Evolutionary conservation across 2,888 invertebrate genomes (phyloP).

Genomic region (Ormyrus rosae): DNA sequence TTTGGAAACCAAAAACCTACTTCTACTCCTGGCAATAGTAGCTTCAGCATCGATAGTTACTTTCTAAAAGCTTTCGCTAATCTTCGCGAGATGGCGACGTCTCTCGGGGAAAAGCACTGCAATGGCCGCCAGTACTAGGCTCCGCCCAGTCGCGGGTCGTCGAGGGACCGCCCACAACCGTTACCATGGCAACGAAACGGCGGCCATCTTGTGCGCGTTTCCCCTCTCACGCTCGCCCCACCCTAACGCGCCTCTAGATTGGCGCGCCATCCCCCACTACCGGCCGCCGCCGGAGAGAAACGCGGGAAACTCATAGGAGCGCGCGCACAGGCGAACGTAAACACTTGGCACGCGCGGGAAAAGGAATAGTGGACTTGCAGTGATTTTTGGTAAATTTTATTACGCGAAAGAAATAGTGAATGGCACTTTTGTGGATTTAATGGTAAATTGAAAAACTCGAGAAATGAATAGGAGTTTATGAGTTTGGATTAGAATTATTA

Average conservation of each 20-base stretch:
- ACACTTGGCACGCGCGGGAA: too few species aligned
- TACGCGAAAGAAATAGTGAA: too few species aligned
- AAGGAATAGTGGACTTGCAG: too few species aligned
- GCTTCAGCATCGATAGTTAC: neutral
- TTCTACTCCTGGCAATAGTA: too few species aligned
- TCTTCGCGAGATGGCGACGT: conserved; percentile 66
- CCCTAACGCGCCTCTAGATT: too few species aligned
- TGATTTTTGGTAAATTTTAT: too few species aligned
- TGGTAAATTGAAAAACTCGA: too few species aligned
- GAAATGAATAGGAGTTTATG: too few species aligned
- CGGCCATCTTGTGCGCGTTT: conserved; percentile 69
- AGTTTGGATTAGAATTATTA: too few species aligned
- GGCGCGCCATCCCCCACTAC: neutral
- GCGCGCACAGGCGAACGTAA: neutral
- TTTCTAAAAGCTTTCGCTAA: neutral
- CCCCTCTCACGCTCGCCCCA: neutral
- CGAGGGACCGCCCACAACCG: conserved; percentile 55
- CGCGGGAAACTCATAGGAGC: conserved; percentile 44
- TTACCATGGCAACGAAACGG: conserved; percentile 66
- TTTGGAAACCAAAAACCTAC: too few species aligned
- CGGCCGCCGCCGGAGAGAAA: conserved; percentile 30
- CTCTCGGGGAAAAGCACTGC: conserved; percentile 65
- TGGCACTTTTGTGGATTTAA: too few species aligned
- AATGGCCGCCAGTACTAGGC: conserved; percentile 68
- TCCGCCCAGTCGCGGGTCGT: conserved; percentile 67